Percentiles rank a stretch among this genome's conserved stretches.
Evolutionary conservation across 1,140 invertebrate genomes (phyloP).

Genomic region (Drosophila setifemur): DNA sequence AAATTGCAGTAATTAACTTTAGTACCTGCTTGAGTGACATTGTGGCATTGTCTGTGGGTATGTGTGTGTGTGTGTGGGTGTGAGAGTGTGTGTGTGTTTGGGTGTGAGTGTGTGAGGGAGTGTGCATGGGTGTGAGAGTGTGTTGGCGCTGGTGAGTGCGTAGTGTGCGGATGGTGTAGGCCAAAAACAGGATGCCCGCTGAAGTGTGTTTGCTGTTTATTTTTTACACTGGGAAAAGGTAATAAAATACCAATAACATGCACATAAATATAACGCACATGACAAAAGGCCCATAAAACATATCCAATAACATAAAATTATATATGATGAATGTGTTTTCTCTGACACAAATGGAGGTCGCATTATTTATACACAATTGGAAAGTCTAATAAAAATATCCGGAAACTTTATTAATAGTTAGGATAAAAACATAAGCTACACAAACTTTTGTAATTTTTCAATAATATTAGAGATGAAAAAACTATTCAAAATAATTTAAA

Average conservation of each 20-base stretch:
- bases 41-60: constrained; percentile 26
- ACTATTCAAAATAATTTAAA: too few species aligned
- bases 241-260: too few species aligned
- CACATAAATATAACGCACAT: too few species aligned
- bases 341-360: too few species aligned
- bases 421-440: too few species aligned
- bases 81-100: background rate
- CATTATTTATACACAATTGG: too few species aligned
- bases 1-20: constrained; percentile 81
- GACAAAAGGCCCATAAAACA: too few species aligned
- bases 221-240: background rate
- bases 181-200: constrained; percentile 31
- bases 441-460: too few species aligned
- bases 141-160: background rate
- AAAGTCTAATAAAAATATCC: background rate
- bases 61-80: background rate
- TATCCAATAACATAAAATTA: too few species aligned
- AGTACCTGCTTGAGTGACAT: constrained; percentile 79
- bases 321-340: too few species aligned
- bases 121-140: background rate
- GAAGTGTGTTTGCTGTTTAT: constrained; percentile 19
- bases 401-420: too few species aligned
- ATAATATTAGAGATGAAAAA: too few species aligned
- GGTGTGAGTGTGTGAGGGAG: background rate
- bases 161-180: background rate